phyloP scores from a whole-genome alignment of 2,113 vertebrate species.

The Echinops telfairi region DNA sequence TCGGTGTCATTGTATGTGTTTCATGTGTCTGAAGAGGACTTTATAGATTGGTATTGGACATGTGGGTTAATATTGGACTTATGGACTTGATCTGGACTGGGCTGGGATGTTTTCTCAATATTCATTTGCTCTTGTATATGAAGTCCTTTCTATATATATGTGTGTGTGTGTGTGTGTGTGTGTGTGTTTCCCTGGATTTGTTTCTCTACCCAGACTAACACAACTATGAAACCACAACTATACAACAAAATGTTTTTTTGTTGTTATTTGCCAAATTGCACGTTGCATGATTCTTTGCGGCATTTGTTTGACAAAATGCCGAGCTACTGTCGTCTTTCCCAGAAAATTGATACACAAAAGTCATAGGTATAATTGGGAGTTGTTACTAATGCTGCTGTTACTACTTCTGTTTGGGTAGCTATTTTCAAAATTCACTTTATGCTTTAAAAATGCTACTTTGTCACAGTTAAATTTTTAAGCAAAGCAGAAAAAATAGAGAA shows the following conservation, averaged over 20 bases:
- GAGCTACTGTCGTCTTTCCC: background rate
- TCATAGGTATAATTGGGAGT: background rate
- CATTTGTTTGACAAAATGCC: constrained; percentile 39
- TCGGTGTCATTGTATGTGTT: too few relatives aligned
- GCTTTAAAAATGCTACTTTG: background rate
- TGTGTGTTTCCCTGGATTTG: too few relatives aligned
- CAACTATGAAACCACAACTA: too few relatives aligned
- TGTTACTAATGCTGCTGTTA: background rate
- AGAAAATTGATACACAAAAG: background rate
- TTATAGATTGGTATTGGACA: too few relatives aligned
- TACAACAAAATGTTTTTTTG: constrained; percentile 6
- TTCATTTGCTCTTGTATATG: too few relatives aligned
- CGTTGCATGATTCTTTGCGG: background rate
- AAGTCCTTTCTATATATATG: too few relatives aligned
- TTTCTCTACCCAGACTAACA: too few relatives aligned
- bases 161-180: too few relatives aligned
- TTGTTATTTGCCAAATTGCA: background rate
- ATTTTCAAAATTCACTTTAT: constrained; percentile 39
- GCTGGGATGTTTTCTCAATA: too few relatives aligned
- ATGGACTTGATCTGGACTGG: too few relatives aligned
- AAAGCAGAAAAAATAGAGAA: constrained; percentile 40
- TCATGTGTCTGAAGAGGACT: too few relatives aligned
- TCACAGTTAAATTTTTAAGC: background rate
- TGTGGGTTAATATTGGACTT: too few relatives aligned
- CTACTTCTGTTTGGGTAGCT: background rate